Percentiles rank a stretch among this genome's conserved stretches.
Evolutionary conservation across 2,113 vertebrate genomes (phyloP).

Genomic region (Ceyx cyanopectus): DNA sequence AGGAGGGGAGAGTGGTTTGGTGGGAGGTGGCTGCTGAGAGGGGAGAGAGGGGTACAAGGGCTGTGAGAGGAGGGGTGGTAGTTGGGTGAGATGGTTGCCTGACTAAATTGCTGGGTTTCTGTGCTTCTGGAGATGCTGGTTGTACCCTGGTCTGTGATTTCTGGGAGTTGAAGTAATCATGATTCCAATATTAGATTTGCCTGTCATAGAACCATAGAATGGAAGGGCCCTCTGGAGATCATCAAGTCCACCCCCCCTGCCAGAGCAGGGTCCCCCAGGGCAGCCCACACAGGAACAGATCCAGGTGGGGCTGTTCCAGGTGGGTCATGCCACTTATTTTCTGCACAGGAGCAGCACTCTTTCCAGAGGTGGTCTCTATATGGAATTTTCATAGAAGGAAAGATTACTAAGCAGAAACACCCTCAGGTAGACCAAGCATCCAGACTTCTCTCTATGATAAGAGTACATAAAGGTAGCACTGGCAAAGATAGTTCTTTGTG

Average conservation of each 20-base stretch:
- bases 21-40: background rate
- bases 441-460: background rate
- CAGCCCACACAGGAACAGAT: too few relatives aligned
- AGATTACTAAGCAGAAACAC: background rate
- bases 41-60: background rate
- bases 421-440: background rate
- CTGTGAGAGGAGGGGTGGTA: background rate
- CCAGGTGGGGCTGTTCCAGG: too few relatives aligned
- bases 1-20: background rate
- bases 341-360: background rate
- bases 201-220: too few relatives aligned
- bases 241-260: too few relatives aligned
- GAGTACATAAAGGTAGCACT: too few relatives aligned
- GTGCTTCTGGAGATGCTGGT: background rate
- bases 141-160: background rate
- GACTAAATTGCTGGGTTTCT: fast-evolving
- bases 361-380: background rate
- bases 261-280: too few relatives aligned
- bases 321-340: background rate
- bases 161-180: background rate
- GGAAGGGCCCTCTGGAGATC: too few relatives aligned
- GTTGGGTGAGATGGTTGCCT: background rate
- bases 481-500: background rate
- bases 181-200: background rate
- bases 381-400: background rate